Evolutionary conservation across 1,140 invertebrate species (phyloP).

Genomic region (Gerris buenoi): DNA sequence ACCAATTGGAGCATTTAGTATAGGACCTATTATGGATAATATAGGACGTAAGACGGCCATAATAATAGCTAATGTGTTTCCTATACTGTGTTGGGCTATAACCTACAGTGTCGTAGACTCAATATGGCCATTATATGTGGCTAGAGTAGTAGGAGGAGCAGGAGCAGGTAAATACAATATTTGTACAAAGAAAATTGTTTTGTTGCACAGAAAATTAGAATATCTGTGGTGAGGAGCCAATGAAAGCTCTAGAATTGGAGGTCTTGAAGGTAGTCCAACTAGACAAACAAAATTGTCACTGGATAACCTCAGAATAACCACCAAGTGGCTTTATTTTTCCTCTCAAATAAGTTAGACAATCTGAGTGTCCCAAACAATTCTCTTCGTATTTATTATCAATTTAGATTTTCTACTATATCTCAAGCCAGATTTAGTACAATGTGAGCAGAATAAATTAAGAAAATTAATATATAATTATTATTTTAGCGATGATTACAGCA

Average conservation of each 20-base stretch:
- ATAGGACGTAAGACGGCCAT: not conserved
- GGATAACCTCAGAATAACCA: no score
- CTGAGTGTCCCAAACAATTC: no score
- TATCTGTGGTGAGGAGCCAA: no score
- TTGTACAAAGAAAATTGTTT: not conserved
- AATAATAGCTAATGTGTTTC: not conserved
- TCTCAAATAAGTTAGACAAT: no score
- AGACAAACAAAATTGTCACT: no score
- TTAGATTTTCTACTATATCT: no score
- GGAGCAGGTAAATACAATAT: not conserved
- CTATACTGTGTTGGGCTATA: not conserved
- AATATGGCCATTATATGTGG: slow-evolving; percentile 1
- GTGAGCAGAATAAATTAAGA: not conserved
- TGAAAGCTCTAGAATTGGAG: no score
- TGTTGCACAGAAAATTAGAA: no score
- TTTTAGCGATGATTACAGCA: not conserved
- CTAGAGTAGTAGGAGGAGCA: not conserved
- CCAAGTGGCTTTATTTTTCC: no score
- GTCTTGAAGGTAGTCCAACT: no score
- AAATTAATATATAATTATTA: not conserved
- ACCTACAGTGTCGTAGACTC: not conserved
- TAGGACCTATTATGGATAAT: not conserved
- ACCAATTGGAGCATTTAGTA: not conserved
- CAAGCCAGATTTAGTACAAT: no score
- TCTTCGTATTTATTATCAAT: no score